Evolutionary conservation across 2,888 invertebrate genomes (phyloP), one percentile per base, ranked within the genome.

Genomic region (Ethmia dodecea): DNA sequence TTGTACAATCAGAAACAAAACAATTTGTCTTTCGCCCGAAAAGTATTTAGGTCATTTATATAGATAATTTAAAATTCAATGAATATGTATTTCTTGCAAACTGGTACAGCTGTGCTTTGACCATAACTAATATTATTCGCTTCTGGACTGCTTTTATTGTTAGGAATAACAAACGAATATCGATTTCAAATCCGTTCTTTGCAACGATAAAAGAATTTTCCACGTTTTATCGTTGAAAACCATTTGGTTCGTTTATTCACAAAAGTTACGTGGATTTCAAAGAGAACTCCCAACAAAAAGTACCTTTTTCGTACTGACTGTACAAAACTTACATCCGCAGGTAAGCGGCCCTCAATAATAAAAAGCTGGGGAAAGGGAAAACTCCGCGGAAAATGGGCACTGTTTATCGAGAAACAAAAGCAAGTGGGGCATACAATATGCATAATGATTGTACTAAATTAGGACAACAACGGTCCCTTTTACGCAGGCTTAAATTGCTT

Each of bases 391-490:
- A 67, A 81, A 73, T 62, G 66, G 58, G 62, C 68, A 63, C 60
- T 74, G 74, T 79, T 81, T 79, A 78, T 76, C 60, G 76, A 63
- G 62, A 79, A 79, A 80, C 72, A 72, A 72, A 73, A 66, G 64
- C 72, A 70, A 71, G 65, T 66, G 66, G 59, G 60, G 64, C 71
- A 63, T 76, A 64, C 74, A 78, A 76, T 81, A 79, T 80, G 79
- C 78, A 80, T 79, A 79, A 77, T 74, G 75, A 74, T 76, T 74
- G 77, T 75, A 74, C 70, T 79, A 76, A 78, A 79, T 81, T 80
- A 77, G 74, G 58, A 59, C 56, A 55, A 65, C 63, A 68, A 66
- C 57, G 57, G 64, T 55, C 62, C 67, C 60, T 65, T 74, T 75
- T 71, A 62, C 53, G 64, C 55, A 43, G 52, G 67, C 69, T 73